These are phyloP conservation scores for Anguilla japonica DNA, from an alignment of 2,113 vertebrate species.

Conservation along the genomic window DNA sequence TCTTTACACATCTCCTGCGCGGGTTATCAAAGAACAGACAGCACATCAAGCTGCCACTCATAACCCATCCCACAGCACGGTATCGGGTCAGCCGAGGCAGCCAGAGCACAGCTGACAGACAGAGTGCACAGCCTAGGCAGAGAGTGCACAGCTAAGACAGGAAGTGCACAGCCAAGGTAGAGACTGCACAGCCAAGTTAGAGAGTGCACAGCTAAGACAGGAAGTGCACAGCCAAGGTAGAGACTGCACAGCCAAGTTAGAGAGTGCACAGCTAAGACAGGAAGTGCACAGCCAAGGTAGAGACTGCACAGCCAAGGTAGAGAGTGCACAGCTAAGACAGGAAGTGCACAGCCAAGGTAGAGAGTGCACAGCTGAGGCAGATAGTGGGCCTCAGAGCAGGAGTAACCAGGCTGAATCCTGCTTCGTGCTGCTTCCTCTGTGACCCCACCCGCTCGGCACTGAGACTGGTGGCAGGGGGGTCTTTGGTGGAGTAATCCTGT, in stretches of 20 bases:
- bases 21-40: conserved; percentile 7
- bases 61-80: background rate
- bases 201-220: background rate
- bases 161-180: background rate
- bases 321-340: too few relatives aligned
- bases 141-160: background rate
- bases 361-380: too few relatives aligned
- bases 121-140: background rate
- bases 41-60: background rate
- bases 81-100: background rate
- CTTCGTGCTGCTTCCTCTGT: too few relatives aligned
- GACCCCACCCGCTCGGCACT: too few relatives aligned
- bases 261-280: too few relatives aligned
- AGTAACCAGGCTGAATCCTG: too few relatives aligned
- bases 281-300: too few relatives aligned
- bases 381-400: too few relatives aligned
- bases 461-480: too few relatives aligned
- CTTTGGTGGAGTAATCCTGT: too few relatives aligned
- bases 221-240: background rate
- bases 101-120: background rate
- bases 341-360: too few relatives aligned
- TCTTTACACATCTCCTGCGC: conserved; percentile 4
- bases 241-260: background rate
- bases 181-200: background rate
- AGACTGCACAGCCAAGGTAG: too few relatives aligned